Conservation (phyloP, 2,797 vertebrate genomes). For the Gallinago solitaria region DNA sequence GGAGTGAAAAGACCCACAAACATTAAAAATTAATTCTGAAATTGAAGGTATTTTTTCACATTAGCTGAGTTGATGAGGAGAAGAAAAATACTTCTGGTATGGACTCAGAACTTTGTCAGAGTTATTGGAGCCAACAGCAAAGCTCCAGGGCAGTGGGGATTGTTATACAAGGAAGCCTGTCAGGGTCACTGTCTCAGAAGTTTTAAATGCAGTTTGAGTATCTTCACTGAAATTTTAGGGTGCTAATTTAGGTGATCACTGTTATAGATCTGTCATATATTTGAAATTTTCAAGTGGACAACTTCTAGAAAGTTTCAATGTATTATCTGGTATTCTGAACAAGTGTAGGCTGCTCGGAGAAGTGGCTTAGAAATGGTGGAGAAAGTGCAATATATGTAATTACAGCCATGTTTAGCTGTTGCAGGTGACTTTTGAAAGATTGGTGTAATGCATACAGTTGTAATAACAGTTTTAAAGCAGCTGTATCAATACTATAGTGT, state of each 20-base stretch:
- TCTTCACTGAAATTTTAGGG: not conserved
- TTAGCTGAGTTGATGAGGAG: not conserved
- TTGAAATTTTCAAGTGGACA: not conserved
- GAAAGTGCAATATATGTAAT: not conserved
- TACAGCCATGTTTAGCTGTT: not conserved
- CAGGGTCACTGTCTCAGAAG: not conserved
- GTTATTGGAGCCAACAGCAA: not conserved
- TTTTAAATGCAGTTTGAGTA: not conserved
- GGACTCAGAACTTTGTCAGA: not conserved
- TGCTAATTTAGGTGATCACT: not conserved
- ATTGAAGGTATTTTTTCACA: not conserved
- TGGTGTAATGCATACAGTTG: not conserved
- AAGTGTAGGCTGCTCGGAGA: not conserved
- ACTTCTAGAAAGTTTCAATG: not conserved
- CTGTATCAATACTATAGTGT: not conserved
- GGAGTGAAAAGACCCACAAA: not conserved
- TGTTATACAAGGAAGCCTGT: not conserved
- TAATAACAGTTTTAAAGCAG: not conserved
- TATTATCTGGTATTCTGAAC: not conserved
- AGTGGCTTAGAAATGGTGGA: not conserved
- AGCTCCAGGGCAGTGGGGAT: not conserved
- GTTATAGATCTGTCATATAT: not conserved
- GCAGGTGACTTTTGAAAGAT: constrained; percentile 18
- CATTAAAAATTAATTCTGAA: not conserved
- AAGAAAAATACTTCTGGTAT: not conserved